Percentiles rank a stretch among this genome's conserved stretches.
Evolutionary conservation across 2,113 vertebrate genomes (phyloP).

Genomic region (Muntiacus muntjak): DNA sequence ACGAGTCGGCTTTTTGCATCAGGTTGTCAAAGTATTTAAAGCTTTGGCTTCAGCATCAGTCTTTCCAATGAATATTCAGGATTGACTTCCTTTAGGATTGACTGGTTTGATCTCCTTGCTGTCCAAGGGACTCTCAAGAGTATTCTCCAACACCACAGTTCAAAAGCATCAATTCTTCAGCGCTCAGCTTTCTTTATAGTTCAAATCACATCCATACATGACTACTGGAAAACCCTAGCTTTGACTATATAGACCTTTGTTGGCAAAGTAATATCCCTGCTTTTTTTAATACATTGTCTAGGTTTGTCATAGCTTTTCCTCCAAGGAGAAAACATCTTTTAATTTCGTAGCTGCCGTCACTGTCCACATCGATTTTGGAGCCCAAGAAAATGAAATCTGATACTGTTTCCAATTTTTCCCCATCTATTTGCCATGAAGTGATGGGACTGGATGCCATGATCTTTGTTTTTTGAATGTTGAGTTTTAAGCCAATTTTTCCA

Average conservation of each 20-base stretch:
- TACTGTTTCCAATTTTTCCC: background rate
- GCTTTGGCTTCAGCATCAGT: background rate
- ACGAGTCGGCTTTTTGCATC: accelerated
- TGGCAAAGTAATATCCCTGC: background rate
- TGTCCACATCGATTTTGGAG: background rate
- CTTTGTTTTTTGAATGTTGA: background rate
- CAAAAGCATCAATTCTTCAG: background rate
- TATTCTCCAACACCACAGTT: background rate
- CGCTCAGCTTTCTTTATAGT: background rate
- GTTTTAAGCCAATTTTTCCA: background rate
- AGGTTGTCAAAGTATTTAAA: background rate
- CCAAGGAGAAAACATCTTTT: background rate
- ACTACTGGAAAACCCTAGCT: background rate
- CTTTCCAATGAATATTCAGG: background rate
- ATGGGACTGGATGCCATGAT: background rate
- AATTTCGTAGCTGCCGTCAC: background rate
- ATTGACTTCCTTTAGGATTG: background rate
- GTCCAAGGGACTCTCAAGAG: background rate
- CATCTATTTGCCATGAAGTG: background rate
- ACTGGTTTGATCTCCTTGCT: background rate
- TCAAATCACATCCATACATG: background rate
- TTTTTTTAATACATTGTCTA: background rate
- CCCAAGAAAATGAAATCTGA: background rate
- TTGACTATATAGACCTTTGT: background rate
- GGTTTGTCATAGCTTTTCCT: background rate